Conservation (phyloP, 2,797 vertebrate genomes). For the Borostomias antarcticus region DNA sequence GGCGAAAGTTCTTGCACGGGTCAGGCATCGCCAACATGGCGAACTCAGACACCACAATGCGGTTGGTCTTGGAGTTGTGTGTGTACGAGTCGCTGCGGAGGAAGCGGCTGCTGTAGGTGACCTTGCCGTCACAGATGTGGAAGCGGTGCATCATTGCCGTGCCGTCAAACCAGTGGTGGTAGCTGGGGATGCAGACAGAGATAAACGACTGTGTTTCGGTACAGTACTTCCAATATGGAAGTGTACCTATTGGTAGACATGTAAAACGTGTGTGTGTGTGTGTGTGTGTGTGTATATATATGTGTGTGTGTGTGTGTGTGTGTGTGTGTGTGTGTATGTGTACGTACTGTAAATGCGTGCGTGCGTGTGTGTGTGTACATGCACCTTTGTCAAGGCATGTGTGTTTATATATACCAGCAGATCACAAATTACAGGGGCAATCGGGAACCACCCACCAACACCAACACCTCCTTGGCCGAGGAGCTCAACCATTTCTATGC, state of each 20-base stretch:
- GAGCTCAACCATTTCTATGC: too few relatives aligned
- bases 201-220: not conserved
- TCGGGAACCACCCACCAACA: too few relatives aligned
- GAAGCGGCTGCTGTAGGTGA: slow-evolving; percentile 90
- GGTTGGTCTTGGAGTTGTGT: slow-evolving; percentile 78
- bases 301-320: not conserved
- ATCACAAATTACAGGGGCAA: too few relatives aligned
- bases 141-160: slow-evolving; percentile 95
- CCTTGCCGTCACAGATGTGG: slow-evolving; percentile 76
- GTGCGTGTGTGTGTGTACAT: not conserved
- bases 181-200: slow-evolving; percentile 66
- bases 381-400: not conserved
- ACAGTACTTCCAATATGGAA: not conserved
- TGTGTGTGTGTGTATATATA: not conserved
- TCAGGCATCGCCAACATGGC: slow-evolving; percentile 90
- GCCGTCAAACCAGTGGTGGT: slow-evolving; percentile 93
- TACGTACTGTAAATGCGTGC: too few relatives aligned
- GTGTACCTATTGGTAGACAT: not conserved
- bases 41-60: slow-evolving; percentile 90
- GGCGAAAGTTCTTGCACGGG: slow-evolving; percentile 89
- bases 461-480: too few relatives aligned
- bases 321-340: not conserved
- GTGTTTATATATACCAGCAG: not conserved
- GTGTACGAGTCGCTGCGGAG: slow-evolving; percentile 81
- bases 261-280: not conserved